phyloP scores from a whole-genome alignment of 2,113 vertebrate species.

The Trichechus manatus region DNA sequence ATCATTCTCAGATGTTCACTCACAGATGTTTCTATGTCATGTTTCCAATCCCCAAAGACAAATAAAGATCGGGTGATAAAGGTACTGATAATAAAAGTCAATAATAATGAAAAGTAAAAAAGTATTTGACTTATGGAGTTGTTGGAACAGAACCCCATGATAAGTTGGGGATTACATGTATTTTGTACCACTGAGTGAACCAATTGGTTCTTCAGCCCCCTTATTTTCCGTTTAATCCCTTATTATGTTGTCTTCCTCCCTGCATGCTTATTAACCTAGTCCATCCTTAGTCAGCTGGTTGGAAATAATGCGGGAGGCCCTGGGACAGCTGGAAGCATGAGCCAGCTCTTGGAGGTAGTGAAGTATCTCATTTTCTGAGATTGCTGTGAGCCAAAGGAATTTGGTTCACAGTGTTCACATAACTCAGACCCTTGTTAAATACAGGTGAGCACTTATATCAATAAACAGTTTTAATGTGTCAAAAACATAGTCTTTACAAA shows the following conservation, averaged over 20 bases:
- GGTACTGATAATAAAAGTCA: too few relatives aligned
- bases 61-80: too few relatives aligned
- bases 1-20: too few relatives aligned
- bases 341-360: background rate
- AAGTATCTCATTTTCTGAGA: constrained; percentile 35
- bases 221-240: constrained; percentile 5
- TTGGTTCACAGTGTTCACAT: constrained; percentile 34
- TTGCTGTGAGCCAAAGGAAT: constrained; percentile 42
- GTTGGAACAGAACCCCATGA: too few relatives aligned
- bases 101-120: too few relatives aligned
- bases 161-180: background rate
- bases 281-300: background rate
- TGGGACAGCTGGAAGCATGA: background rate
- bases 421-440: constrained; percentile 21
- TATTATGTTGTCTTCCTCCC: background rate
- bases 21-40: too few relatives aligned
- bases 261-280: background rate
- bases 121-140: too few relatives aligned
- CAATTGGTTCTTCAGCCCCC: background rate
- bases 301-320: background rate
- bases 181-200: background rate
- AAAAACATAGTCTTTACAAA: constrained; percentile 32
- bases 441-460: background rate
- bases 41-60: too few relatives aligned
- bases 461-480: constrained; percentile 24